Evolutionary conservation across 2,888 invertebrate genomes (phyloP).

Genomic region (Drosophila neutralis): DNA sequence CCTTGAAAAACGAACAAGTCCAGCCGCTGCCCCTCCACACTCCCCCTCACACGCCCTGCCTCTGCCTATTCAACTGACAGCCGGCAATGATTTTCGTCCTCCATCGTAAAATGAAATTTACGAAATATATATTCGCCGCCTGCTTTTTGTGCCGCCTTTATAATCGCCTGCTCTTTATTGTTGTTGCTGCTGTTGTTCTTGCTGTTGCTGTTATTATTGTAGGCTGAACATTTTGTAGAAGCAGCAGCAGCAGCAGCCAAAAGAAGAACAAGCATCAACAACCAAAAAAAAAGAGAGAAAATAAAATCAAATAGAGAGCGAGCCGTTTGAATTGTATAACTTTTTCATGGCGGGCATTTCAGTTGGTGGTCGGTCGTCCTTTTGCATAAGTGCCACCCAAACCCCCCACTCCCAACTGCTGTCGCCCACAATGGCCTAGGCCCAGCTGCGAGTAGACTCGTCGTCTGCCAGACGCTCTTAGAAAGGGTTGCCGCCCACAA

Average conservation of each 20-base stretch:
- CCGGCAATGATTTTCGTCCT: constrained; percentile 78
- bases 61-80: constrained; percentile 50
- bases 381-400: constrained; percentile 52
- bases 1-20: constrained; percentile 84
- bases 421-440: constrained; percentile 9
- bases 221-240: constrained; percentile 32
- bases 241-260: constrained; percentile 7
- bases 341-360: constrained; percentile 27
- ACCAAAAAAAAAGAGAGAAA: constrained; percentile 12
- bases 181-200: constrained; percentile 1
- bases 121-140: constrained; percentile 60
- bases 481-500: constrained; percentile 62
- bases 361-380: constrained; percentile 42
- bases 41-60: constrained; percentile 25
- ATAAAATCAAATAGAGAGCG: constrained; percentile 23
- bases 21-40: constrained; percentile 61
- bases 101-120: constrained; percentile 75
- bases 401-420: neutral
- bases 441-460: constrained; percentile 24
- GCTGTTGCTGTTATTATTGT: constrained; percentile 18
- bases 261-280: constrained; percentile 6
- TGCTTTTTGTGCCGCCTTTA: constrained; percentile 18
- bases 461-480: constrained; percentile 55
- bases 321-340: constrained; percentile 67
- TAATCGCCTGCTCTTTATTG: constrained; percentile 24